Conservation (phyloP, 92 coral and sea anemone genomes). For the Galaxea fascicularis region DNA sequence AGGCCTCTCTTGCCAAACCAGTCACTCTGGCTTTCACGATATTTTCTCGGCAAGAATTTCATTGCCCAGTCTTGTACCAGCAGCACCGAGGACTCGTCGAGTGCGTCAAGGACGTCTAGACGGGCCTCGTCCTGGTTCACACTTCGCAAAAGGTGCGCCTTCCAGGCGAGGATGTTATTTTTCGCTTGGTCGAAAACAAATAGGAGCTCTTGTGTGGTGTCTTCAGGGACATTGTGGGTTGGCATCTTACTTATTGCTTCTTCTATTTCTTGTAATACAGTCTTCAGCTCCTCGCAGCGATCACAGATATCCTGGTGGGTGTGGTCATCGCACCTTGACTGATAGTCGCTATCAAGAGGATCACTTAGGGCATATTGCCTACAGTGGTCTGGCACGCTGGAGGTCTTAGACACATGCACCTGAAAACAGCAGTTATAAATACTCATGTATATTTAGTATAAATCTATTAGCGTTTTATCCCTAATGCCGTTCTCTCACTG, state of each 20-base stretch:
- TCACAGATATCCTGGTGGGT: constrained; percentile 12
- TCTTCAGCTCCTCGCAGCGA: too few species aligned
- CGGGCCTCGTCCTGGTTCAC: constrained; percentile 55
- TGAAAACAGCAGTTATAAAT: too few species aligned
- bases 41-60: constrained; percentile 61
- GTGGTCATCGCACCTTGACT: constrained; percentile 11
- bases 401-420: too few species aligned
- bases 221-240: not conserved
- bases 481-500: too few species aligned
- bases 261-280: too few species aligned
- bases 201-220: constrained; percentile 24
- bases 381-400: constrained; percentile 37
- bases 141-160: constrained; percentile 55
- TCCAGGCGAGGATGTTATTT: constrained; percentile 49
- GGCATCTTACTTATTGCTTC: too few species aligned
- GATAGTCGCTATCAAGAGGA: constrained; percentile 8
- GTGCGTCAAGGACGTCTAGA: constrained; percentile 33
- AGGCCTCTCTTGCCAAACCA: constrained; percentile 41
- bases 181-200: constrained; percentile 38
- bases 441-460: too few species aligned
- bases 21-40: constrained; percentile 54
- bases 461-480: too few species aligned
- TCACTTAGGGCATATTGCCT: constrained; percentile 28
- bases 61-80: constrained; percentile 63
- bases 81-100: constrained; percentile 41